A percentile compares a stretch with the other conserved stretches of the same genome.
Conservation (phyloP, 2,888 invertebrate species). For the Thymelicus sylvestris region DNA sequence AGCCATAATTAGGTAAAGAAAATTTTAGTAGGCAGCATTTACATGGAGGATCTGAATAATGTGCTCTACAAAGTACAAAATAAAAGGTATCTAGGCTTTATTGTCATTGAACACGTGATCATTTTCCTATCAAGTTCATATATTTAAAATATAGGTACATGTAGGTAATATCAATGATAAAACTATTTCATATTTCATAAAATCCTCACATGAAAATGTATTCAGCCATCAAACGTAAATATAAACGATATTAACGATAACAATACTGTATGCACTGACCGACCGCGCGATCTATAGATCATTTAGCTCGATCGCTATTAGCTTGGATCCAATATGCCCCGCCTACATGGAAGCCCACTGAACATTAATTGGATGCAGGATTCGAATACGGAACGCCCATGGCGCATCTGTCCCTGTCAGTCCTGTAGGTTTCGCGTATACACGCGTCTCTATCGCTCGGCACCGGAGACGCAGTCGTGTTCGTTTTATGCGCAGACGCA, state of each 20-base stretch:
- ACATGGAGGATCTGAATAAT: too few relatives aligned
- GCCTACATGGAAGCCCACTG: slow-evolving; percentile 80
- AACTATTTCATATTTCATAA: slow-evolving; percentile 50
- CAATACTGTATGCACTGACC: slow-evolving; percentile 74
- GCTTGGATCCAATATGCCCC: slow-evolving; percentile 72
- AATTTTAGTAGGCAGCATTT: too few relatives aligned
- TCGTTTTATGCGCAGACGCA: slow-evolving; percentile 76
- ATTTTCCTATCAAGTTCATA: too few relatives aligned
- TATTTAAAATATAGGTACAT: not conserved
- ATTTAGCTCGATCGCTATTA: slow-evolving; percentile 81
- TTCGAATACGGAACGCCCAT: slow-evolving; percentile 75
- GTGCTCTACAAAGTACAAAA: too few relatives aligned
- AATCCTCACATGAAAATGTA: slow-evolving; percentile 66
- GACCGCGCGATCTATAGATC: slow-evolving; percentile 80
- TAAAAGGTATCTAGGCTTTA: too few relatives aligned
- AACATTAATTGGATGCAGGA: slow-evolving; percentile 81
- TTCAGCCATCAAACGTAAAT: slow-evolving; percentile 76
- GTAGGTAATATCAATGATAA: not conserved
- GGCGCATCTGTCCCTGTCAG: slow-evolving; percentile 54
- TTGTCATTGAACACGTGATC: too few relatives aligned
- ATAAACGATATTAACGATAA: slow-evolving; percentile 76
- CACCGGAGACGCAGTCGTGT: slow-evolving; percentile 50
- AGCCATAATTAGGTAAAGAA: too few relatives aligned
- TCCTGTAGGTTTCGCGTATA: slow-evolving; percentile 33
- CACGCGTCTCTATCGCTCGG: slow-evolving; percentile 50